Conservation (phyloP, 2,113 vertebrate species). For the Xerus inauris region DNA sequence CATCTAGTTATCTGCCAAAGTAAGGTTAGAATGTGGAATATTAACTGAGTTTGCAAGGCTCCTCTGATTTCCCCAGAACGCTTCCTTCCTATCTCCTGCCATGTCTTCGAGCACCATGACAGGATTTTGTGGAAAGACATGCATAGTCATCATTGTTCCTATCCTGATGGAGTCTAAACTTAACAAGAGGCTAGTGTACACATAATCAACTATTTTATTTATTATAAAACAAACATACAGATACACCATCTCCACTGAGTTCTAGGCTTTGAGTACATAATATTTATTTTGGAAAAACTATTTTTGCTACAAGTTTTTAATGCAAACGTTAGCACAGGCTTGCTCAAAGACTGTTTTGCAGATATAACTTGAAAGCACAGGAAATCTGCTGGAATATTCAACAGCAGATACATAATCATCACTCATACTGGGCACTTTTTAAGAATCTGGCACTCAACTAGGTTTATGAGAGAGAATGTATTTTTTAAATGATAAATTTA, state of each 20-base stretch:
- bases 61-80: not conserved
- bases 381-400: not conserved
- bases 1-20: not conserved
- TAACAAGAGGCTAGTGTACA: not conserved
- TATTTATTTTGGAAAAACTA: not conserved
- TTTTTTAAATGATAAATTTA: conserved; percentile 31
- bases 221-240: not conserved
- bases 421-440: not conserved
- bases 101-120: not conserved
- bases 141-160: not conserved
- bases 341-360: not conserved
- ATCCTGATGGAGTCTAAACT: not conserved
- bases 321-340: not conserved
- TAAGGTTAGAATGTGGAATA: not conserved
- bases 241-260: not conserved
- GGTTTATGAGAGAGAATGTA: not conserved
- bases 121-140: not conserved
- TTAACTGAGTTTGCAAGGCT: not conserved
- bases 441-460: not conserved
- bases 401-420: not conserved
- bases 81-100: not conserved
- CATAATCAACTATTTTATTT: not conserved
- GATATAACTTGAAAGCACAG: not conserved
- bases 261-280: not conserved
- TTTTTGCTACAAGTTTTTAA: conserved; percentile 26